phyloP scores from a whole-genome alignment of 2,888 invertebrate species.

The Cantharis rustica region DNA sequence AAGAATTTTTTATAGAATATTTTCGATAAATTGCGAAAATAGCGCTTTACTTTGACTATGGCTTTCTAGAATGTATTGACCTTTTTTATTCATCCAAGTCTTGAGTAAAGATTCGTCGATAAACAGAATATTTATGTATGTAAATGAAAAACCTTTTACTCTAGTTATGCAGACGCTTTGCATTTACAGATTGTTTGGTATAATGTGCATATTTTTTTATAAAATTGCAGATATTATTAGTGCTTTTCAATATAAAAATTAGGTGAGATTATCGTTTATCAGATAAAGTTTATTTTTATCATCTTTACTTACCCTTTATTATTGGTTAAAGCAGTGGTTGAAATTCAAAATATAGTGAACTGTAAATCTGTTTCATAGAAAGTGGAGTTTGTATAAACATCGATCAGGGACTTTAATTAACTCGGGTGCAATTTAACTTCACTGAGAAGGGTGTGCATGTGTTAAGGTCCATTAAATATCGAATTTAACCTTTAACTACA shows the following conservation, averaged over 20 bases:
- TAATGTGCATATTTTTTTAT: background rate
- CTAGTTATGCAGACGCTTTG: background rate
- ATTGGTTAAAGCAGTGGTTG: background rate
- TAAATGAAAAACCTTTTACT: background rate
- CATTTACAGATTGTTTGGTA: background rate
- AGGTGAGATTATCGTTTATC: background rate
- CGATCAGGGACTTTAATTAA: conserved; percentile 50
- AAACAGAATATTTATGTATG: background rate
- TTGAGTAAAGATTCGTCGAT: background rate
- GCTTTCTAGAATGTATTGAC: background rate
- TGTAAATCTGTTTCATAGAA: conserved; percentile 29
- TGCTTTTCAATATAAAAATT: background rate
- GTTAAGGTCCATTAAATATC: conserved; percentile 38
- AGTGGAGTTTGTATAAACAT: conserved; percentile 43
- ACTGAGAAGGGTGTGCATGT: conserved; percentile 41
- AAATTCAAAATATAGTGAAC: conserved; percentile 6
- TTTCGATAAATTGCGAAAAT: background rate
- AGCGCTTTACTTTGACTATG: background rate
- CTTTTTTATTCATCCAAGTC: background rate
- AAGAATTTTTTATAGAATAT: background rate
- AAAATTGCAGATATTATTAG: background rate
- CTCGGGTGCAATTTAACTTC: conserved; percentile 47
- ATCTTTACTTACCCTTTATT: background rate
- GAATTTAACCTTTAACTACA: conserved; percentile 35
- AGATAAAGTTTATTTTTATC: background rate